Percentiles rank a stretch among this genome's conserved stretches.
Conservation (phyloP, 1,140 invertebrate species). For the Ephestia elutella region DNA sequence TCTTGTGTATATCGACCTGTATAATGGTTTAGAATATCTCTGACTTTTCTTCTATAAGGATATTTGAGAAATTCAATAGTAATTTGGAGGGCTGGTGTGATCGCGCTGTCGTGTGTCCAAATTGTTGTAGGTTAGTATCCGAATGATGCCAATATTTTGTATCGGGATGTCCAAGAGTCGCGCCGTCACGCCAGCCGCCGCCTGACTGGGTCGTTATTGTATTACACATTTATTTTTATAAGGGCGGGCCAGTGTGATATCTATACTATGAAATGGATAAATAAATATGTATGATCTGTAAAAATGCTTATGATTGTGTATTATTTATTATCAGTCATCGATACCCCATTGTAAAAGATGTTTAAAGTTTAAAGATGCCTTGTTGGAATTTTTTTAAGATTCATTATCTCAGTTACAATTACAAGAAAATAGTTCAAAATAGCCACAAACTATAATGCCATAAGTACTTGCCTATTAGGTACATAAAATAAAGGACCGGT, state of each 20-base stretch:
- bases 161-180: slow-evolving; percentile 23
- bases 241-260: slow-evolving; percentile 74
- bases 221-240: slow-evolving; percentile 74
- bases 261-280: slow-evolving; percentile 73
- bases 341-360: neutral
- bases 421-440: no score
- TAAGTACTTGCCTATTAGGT: no score
- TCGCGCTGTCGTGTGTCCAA: slow-evolving; percentile 57
- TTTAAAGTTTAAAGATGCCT: no score
- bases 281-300: slow-evolving; percentile 75
- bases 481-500: no score
- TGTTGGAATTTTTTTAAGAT: no score
- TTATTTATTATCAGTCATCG: slow-evolving; percentile 38
- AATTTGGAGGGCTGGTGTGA: slow-evolving; percentile 45
- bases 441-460: no score
- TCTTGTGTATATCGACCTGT: slow-evolving; percentile 70
- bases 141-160: slow-evolving; percentile 58
- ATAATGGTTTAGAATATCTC: slow-evolving; percentile 70
- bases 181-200: slow-evolving; percentile 47
- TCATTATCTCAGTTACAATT: no score
- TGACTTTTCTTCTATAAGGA: slow-evolving; percentile 64
- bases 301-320: slow-evolving; percentile 60
- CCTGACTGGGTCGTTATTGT: slow-evolving; percentile 62
- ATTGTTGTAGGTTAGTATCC: slow-evolving; percentile 64
- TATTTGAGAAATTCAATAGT: slow-evolving; percentile 55